A percentile compares a stretch with the other conserved stretches of the same genome.
Evolutionary conservation across 1,140 invertebrate genomes (phyloP).

Genomic region (Lamellibrachia luymesi): DNA sequence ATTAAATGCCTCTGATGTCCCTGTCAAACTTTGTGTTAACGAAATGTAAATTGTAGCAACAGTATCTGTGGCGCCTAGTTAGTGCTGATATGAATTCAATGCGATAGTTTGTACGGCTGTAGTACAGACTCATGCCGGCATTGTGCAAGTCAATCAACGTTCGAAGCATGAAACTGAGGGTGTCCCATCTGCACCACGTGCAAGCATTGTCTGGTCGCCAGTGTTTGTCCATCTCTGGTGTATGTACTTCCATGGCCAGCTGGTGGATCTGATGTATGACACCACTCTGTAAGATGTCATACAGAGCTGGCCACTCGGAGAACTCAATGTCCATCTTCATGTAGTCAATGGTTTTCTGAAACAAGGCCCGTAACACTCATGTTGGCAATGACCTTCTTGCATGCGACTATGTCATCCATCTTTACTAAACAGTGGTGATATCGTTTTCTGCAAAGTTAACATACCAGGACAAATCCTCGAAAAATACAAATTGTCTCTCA

Average conservation of each 20-base stretch:
- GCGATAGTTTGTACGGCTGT: constrained; percentile 26
- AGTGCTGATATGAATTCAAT: constrained; percentile 22
- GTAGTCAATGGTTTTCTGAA: constrained; percentile 37
- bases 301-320: constrained; percentile 40
- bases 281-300: constrained; percentile 33
- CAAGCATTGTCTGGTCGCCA: constrained; percentile 17
- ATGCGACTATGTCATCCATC: no score
- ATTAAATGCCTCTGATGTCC: not conserved
- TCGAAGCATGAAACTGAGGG: constrained; percentile 25
- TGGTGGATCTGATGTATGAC: constrained; percentile 26
- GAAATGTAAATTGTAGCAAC: constrained; percentile 29
- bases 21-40: constrained; percentile 24
- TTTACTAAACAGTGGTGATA: no score
- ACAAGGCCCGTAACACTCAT: not conserved
- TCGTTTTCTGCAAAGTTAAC: no score
- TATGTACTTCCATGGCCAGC: constrained; percentile 25
- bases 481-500: no score
- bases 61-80: constrained; percentile 23
- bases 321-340: constrained; percentile 46
- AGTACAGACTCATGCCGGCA: constrained; percentile 23
- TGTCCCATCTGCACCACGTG: constrained; percentile 21
- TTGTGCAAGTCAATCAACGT: constrained; percentile 23
- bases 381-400: no score
- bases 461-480: no score
- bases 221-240: constrained; percentile 29